Conservation (phyloP, 2,888 invertebrate genomes). For the Melinopterus prodromus region DNA sequence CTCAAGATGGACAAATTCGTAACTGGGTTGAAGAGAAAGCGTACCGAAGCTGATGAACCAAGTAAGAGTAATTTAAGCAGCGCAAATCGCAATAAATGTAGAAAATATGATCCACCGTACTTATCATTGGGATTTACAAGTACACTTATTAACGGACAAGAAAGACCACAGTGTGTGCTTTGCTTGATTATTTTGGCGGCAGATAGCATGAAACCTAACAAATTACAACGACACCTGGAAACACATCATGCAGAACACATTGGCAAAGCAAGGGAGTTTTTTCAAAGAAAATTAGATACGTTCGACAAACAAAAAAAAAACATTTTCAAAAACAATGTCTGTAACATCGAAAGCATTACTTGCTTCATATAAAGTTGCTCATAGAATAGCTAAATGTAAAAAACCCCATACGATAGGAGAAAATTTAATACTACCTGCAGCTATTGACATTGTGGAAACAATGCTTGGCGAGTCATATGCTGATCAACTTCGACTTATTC, state of each 20-base stretch:
- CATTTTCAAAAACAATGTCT: slow-evolving; percentile 29
- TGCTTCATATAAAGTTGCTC: slow-evolving; percentile 23
- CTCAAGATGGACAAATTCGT: no score
- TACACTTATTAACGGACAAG: slow-evolving; percentile 34
- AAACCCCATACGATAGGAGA: slow-evolving; percentile 7
- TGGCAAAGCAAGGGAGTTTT: slow-evolving; percentile 30
- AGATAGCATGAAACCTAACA: slow-evolving; percentile 34
- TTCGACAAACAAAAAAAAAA: slow-evolving; percentile 28
- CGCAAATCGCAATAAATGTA: not conserved
- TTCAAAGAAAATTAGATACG: slow-evolving; percentile 25
- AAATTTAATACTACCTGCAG: slow-evolving; percentile 38
- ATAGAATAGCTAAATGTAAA: slow-evolving; percentile 22
- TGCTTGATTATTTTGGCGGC: slow-evolving; percentile 37
- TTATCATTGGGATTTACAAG: slow-evolving; percentile 41
- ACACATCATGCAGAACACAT: slow-evolving; percentile 28
- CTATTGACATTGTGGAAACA: slow-evolving; percentile 42
- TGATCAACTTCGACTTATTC: slow-evolving; percentile 39
- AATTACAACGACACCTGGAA: slow-evolving; percentile 30
- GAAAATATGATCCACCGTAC: slow-evolving; percentile 31
- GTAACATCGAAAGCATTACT: slow-evolving; percentile 26
- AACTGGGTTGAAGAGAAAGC: no score
- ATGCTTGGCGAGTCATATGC: slow-evolving; percentile 40
- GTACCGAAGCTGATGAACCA: no score
- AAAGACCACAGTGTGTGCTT: slow-evolving; percentile 42
- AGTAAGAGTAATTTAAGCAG: no score